A percentile compares a stretch with the other conserved stretches of the same genome.
Evolutionary conservation across 2,113 vertebrate species (phyloP).

Genomic region (Zosterops lateralis): DNA sequence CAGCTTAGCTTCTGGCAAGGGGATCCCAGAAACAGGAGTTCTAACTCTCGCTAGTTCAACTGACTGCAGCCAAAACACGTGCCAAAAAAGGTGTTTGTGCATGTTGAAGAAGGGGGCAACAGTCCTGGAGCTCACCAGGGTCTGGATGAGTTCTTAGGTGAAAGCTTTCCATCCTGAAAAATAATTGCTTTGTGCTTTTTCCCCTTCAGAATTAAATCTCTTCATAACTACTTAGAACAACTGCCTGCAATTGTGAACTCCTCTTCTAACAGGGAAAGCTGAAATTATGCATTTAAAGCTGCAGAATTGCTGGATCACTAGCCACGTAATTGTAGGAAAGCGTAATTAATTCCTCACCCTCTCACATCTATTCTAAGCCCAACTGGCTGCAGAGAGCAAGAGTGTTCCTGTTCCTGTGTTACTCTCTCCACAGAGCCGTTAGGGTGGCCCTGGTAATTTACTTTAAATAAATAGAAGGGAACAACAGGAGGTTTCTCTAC

Average conservation of each 20-base stretch:
- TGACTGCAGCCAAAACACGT: neutral
- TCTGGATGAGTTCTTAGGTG: neutral
- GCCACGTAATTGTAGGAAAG: neutral
- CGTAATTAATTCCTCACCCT: neutral
- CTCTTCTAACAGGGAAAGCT: neutral
- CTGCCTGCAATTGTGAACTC: neutral
- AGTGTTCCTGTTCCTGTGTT: constrained; percentile 13
- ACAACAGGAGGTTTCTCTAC: constrained; percentile 34
- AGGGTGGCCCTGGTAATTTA: constrained; percentile 35
- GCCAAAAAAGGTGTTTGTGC: constrained; percentile 32
- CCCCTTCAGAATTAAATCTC: neutral
- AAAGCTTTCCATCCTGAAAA: constrained; percentile 17
- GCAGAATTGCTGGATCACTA: neutral
- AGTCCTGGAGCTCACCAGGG: neutral
- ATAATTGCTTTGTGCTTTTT: neutral
- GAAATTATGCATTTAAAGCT: neutral
- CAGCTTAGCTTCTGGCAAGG: constrained; percentile 38
- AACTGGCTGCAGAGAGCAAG: neutral
- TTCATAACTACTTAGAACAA: neutral
- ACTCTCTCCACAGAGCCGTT: neutral
- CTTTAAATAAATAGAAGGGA: constrained; percentile 17
- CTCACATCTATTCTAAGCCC: neutral
- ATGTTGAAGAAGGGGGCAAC: neutral
- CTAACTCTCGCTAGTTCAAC: neutral
- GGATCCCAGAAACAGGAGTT: constrained; percentile 13